Percentiles rank a stretch among this genome's conserved stretches.
These are phyloP conservation scores for Phrynosoma blainvillii DNA, from an alignment of 2,113 vertebrate genomes.

Conservation along the genomic window DNA sequence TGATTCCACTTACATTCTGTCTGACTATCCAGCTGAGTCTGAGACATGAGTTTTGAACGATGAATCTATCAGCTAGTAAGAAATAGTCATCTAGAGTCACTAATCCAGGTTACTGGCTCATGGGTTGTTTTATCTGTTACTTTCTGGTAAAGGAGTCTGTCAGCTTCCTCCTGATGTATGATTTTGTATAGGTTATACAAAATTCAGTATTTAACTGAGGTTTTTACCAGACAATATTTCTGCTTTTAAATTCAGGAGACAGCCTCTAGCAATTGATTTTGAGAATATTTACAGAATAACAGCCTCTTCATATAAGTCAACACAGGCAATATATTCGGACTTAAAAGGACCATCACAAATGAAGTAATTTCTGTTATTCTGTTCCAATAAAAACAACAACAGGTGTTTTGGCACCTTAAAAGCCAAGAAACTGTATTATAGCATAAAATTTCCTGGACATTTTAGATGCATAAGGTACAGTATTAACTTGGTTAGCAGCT, in stretches of 20 bases:
- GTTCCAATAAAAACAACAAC: background rate
- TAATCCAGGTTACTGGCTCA: background rate
- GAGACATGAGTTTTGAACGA: slow-evolving; percentile 42
- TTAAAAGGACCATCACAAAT: background rate
- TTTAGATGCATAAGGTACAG: background rate
- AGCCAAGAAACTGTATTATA: background rate
- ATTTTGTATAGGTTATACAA: background rate
- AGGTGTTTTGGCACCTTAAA: background rate
- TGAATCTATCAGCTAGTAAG: slow-evolving; percentile 42
- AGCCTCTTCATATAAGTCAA: background rate
- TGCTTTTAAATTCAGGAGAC: background rate
- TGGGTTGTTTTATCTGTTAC: background rate
- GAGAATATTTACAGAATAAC: background rate
- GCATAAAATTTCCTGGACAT: background rate
- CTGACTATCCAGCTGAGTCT: slow-evolving; percentile 37
- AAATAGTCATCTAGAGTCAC: background rate
- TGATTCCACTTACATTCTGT: slow-evolving; percentile 40
- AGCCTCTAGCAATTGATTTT: background rate
- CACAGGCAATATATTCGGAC: too few relatives aligned
- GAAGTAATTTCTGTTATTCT: too few relatives aligned
- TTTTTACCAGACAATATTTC: background rate
- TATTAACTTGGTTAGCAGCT: background rate
- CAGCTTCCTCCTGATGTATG: background rate
- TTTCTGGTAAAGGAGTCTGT: background rate
- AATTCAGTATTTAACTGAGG: background rate